These are phyloP conservation scores for Rhagium mordax DNA, from an alignment of 2,888 invertebrate species.

Conservation along the genomic window DNA sequence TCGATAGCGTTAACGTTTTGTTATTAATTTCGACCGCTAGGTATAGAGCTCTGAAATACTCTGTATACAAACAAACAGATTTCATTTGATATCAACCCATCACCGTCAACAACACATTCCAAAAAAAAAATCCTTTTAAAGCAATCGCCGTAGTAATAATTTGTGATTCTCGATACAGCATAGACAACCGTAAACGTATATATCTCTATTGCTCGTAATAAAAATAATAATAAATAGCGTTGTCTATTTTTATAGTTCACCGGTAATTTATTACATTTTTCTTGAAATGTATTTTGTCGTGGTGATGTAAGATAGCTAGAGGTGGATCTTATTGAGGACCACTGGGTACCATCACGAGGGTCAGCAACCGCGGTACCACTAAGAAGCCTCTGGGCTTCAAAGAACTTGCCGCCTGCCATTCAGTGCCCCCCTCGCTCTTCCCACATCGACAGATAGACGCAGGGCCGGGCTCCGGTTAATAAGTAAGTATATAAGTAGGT, in stretches of 20 bases:
- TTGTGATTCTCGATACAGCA: not conserved
- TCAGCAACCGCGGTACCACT: conserved; percentile 63
- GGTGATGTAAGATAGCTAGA: not conserved
- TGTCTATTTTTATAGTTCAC: conserved; percentile 12
- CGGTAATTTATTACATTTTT: conserved; percentile 14
- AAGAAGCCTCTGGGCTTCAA: conserved; percentile 63
- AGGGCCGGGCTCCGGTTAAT: conserved; percentile 19
- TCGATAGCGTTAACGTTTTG: no score
- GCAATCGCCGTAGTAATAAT: not conserved
- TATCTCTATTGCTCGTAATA: conserved; percentile 16
- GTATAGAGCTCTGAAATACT: no score
- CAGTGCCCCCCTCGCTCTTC: conserved; percentile 52
- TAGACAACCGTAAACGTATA: conserved; percentile 2
- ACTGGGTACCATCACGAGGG: conserved; percentile 50
- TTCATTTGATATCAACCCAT: not conserved
- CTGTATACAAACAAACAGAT: not conserved
- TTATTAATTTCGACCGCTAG: no score
- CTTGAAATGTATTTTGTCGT: not conserved
- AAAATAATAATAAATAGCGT: conserved; percentile 18
- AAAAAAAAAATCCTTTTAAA: not conserved
- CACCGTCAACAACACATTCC: not conserved
- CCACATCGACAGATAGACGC: conserved; percentile 19
- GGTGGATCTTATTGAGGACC: conserved; percentile 34
- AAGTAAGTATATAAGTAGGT: no score
- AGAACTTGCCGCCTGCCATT: conserved; percentile 62